Evolutionary conservation across 2,888 invertebrate genomes (phyloP).

Genomic region (Apamea monoglypha): DNA sequence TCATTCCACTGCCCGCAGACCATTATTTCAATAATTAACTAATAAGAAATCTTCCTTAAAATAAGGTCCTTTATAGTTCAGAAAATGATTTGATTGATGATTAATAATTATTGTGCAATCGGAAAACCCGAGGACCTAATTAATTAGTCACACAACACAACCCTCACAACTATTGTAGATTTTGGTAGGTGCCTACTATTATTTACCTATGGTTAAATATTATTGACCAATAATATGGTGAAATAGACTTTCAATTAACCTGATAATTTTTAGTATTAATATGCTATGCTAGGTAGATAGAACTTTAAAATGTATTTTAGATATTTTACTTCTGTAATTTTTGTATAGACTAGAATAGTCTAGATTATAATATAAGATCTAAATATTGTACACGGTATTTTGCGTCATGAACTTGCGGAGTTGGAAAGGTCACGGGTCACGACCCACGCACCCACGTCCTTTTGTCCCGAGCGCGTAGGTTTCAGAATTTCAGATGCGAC

Average conservation of each 20-base stretch:
- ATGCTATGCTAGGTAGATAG: not conserved
- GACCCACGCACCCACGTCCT: conserved; percentile 11
- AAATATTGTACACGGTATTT: not conserved
- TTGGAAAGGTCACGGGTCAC: conserved; percentile 34
- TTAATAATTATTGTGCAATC: conserved; percentile 32
- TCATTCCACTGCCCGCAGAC: not conserved
- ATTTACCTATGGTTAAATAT: not conserved
- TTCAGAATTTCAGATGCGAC: conserved; percentile 15
- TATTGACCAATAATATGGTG: not conserved
- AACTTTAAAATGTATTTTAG: not conserved
- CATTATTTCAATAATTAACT: not conserved
- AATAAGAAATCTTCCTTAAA: not conserved
- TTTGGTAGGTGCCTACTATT: not conserved
- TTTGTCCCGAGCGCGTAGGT: conserved; percentile 5
- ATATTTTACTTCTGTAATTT: not conserved
- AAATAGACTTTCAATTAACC: not conserved
- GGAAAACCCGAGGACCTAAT: not conserved
- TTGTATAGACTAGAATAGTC: not conserved
- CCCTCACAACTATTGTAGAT: not conserved
- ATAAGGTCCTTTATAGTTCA: not conserved
- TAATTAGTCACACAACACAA: not conserved
- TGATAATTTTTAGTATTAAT: not conserved
- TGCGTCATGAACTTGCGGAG: not conserved
- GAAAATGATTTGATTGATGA: not conserved
- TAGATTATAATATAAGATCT: not conserved